These are phyloP conservation scores for Flexamia atlantica DNA, from an alignment of 2,888 invertebrate species.

Conservation along the genomic window DNA sequence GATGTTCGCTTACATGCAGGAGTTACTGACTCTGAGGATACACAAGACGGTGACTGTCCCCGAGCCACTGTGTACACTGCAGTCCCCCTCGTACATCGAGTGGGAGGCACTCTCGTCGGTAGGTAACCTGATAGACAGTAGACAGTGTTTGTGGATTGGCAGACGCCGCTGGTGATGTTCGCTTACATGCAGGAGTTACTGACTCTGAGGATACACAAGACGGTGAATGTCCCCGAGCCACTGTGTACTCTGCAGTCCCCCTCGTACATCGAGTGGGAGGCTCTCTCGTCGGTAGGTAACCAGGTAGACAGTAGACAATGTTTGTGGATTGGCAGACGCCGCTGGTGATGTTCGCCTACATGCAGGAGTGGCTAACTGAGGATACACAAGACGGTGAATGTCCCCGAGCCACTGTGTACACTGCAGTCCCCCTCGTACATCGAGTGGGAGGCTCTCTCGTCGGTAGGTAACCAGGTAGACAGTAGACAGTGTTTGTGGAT, in stretches of 20 bases:
- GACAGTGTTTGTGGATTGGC: too few species aligned
- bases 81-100: conserved; percentile 84
- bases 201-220: conserved; percentile 84
- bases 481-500: too few species aligned
- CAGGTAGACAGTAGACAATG: too few species aligned
- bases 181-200: conserved; percentile 91
- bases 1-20: conserved; percentile 89
- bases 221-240: conserved; percentile 75
- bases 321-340: too few species aligned
- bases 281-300: conserved; percentile 79
- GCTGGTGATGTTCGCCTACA: conserved; percentile 88
- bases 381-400: conserved; percentile 81
- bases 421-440: conserved; percentile 81
- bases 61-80: conserved; percentile 77
- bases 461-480: too few species aligned
- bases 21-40: conserved; percentile 88
- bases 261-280: conserved; percentile 91
- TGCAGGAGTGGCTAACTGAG: conserved; percentile 90
- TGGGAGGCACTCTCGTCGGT: conserved; percentile 87
- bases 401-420: conserved; percentile 76
- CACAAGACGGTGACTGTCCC: conserved; percentile 79
- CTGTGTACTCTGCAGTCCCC: conserved; percentile 78
- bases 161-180: conserved; percentile 89
- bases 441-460: conserved; percentile 90
- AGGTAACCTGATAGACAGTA: too few species aligned